Base-by-base conservation (phyloP, 2,888 invertebrate genomes). In the Cosmopolites sordidus region DNA sequence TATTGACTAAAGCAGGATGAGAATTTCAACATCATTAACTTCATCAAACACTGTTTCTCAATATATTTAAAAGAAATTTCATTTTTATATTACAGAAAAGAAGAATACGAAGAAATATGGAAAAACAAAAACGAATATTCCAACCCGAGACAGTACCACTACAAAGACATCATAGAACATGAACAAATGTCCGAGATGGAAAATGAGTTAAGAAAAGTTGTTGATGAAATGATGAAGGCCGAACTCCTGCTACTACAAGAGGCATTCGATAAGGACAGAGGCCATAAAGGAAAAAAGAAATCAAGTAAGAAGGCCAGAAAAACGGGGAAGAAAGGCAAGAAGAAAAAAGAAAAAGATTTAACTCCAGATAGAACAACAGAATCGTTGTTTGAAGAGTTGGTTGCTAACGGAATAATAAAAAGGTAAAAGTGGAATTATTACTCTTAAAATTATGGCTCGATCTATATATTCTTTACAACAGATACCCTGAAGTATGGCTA, bases 341-440 rank as follows among this genome's bases (percentile, higher is more conserved):
- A 91, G 76, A 93, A 92, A 72, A 93, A 92, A 72, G 93, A 94
- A 68, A 95, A 95, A 72, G 95, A 96, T 75, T 76, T 96, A 44
- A 96, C 96, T 0, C 90, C 90, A 1, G 95, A 96, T 68, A 80
- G 94, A 69, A 89, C 90, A 0, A 86, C 87, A 0, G 92, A 92
- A 71, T 94, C 93, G 0, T 76, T 97, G 2, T 93, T 92, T 68
- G 94, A 96, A 73, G 96, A 97, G 73, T 75, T 97, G 12, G 84
- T 96, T 0, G 83, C 86, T 0, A 91, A 95, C 73, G 93, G 94
- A 0, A 92, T 97, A 15, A 92, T 96, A 53, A 85, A 84, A 63
- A 84, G 87, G 53, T 87, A 86, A 47, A n/a, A n/a, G n/a, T n/a
- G n/a, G n/a, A n/a, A n/a, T n/a, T n/a, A n/a, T n/a, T n/a, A n/a